Conservation (phyloP, 1,140 invertebrate genomes). For the Polypedilum pembai region DNA sequence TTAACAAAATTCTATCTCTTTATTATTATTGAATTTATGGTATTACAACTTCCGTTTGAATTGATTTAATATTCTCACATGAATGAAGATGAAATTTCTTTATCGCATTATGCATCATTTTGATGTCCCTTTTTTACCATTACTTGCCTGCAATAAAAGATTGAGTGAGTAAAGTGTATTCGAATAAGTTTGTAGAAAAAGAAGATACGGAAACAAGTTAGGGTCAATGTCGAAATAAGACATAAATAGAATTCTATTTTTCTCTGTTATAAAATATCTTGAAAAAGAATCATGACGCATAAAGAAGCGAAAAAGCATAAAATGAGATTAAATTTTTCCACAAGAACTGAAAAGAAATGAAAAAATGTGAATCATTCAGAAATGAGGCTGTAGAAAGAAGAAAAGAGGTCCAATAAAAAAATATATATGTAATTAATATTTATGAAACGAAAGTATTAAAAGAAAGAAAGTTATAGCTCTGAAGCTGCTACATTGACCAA, state of each 20-base stretch:
- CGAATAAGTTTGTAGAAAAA: background rate
- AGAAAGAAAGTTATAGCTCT: background rate
- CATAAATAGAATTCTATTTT: too few relatives aligned
- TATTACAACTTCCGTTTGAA: background rate
- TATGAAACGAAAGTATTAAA: background rate
- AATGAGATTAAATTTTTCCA: background rate
- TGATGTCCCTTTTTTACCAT: background rate
- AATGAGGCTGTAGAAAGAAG: background rate
- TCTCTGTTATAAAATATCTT: background rate
- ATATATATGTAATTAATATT: slow-evolving; percentile 9
- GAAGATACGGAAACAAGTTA: background rate
- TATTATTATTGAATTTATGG: background rate
- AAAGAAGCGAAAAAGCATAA: slow-evolving; percentile 11
- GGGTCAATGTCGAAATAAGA: slow-evolving; percentile 1
- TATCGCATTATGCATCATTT: slow-evolving; percentile 2
- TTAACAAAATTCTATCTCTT: background rate
- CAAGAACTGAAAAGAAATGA: background rate
- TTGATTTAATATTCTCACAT: background rate
- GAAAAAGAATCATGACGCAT: background rate
- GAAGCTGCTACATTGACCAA: background rate
- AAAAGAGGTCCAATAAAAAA: background rate
- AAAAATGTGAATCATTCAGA: background rate
- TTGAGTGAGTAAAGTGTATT: too few relatives aligned
- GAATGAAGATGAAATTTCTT: background rate
- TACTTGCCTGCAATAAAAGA: too few relatives aligned